Evolutionary conservation across 2,113 vertebrate genomes (phyloP).

Genomic region (Raja brachyura): DNA sequence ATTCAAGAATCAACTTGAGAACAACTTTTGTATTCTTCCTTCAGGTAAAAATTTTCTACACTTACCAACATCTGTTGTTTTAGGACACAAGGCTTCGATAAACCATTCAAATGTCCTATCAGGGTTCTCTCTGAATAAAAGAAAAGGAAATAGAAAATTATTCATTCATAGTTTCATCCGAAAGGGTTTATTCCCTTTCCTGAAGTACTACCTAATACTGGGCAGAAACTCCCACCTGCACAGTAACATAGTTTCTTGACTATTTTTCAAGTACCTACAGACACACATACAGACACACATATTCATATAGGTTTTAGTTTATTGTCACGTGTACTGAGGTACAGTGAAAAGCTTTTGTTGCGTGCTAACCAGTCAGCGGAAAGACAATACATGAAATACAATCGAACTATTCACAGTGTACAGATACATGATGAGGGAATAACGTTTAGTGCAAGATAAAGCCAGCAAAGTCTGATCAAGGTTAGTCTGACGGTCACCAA

Average conservation of each 20-base stretch:
- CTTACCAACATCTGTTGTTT: conserved; percentile 68
- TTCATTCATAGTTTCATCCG: not conserved
- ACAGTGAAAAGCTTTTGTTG: too few relatives aligned
- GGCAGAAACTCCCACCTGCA: not conserved
- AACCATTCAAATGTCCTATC: conserved; percentile 73
- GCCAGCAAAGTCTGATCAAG: too few relatives aligned
- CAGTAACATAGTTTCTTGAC: not conserved
- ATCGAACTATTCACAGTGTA: too few relatives aligned
- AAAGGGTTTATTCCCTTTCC: not conserved
- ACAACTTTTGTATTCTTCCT: not conserved
- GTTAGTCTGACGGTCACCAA: too few relatives aligned
- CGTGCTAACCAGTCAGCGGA: too few relatives aligned
- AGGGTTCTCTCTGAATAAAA: conserved; percentile 60
- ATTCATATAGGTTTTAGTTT: too few relatives aligned
- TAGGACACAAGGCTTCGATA: conserved; percentile 69
- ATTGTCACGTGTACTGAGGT: too few relatives aligned
- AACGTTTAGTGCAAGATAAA: too few relatives aligned
- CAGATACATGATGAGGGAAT: too few relatives aligned
- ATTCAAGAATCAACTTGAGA: not conserved
- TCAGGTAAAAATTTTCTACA: not conserved
- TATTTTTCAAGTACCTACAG: not conserved
- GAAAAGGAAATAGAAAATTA: not conserved
- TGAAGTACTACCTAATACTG: not conserved
- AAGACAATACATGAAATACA: too few relatives aligned
- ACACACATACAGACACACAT: not conserved